phyloP scores from a whole-genome alignment of 1,140 invertebrate species.

The Drosophila parvula region DNA sequence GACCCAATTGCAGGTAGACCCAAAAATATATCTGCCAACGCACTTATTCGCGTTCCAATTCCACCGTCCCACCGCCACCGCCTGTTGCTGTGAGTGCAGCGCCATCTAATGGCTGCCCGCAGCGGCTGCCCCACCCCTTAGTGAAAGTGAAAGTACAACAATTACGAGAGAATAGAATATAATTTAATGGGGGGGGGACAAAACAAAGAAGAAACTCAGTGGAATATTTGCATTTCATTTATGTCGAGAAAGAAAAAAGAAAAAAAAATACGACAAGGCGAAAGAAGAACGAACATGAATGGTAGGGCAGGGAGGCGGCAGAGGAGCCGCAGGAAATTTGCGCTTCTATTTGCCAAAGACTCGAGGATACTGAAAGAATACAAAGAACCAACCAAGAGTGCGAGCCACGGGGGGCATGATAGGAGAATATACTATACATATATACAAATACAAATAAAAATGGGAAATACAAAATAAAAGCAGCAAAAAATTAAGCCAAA shows the following conservation, averaged over 20 bases:
- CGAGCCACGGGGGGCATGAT: background rate
- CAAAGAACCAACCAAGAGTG: background rate
- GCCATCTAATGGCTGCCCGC: constrained; percentile 3
- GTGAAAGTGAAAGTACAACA: constrained; percentile 32
- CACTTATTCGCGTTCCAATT: constrained; percentile 12
- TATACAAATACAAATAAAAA: background rate
- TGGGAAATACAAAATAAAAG: background rate
- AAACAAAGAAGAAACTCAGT: constrained; percentile 6
- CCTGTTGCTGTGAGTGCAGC: constrained; percentile 29
- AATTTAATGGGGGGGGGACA: background rate
- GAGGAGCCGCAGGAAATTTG: constrained; percentile 16
- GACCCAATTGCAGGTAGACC: constrained; percentile 3
- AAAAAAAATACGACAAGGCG: background rate
- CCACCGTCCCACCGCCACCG: constrained; percentile 7
- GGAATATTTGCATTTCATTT: constrained; percentile 41
- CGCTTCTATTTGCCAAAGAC: constrained; percentile 32
- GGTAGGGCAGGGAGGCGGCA: background rate
- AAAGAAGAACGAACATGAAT: background rate
- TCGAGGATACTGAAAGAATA: constrained; percentile 8
- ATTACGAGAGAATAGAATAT: constrained; percentile 8
- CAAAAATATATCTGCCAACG: constrained; percentile 25
- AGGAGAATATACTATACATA: background rate
- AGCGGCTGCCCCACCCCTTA: too few relatives aligned
- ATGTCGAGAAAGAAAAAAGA: background rate
- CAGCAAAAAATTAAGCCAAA: background rate